These are phyloP conservation scores for Phaenicophaeus curvirostris DNA, from an alignment of 2,797 vertebrate genomes.

Conservation along the genomic window DNA sequence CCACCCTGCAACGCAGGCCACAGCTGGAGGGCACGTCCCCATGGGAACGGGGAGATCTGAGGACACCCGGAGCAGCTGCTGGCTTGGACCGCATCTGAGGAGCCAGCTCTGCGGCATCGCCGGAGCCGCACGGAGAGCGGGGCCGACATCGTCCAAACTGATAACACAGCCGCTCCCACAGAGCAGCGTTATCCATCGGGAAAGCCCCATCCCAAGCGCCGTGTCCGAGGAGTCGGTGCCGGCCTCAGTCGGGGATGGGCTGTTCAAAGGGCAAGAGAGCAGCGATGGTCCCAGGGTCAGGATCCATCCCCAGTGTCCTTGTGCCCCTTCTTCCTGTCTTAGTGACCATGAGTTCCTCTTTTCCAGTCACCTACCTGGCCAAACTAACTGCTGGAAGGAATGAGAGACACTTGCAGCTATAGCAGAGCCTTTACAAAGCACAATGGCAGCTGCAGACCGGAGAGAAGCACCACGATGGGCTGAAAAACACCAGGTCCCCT, in stretches of 20 bases:
- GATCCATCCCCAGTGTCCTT: not conserved
- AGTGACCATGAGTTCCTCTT: not conserved
- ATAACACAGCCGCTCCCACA: not conserved
- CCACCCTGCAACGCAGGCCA: not conserved
- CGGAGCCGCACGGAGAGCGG: fast-evolving
- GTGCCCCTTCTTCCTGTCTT: not conserved
- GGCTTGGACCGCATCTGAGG: not conserved
- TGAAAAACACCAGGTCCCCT: too few relatives aligned
- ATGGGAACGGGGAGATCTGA: not conserved
- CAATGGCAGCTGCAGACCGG: not conserved
- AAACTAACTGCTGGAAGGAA: not conserved
- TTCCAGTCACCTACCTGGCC: not conserved
- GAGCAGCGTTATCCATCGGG: not conserved
- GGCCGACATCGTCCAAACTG: too few relatives aligned
- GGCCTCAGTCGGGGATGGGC: not conserved
- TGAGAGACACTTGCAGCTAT: not conserved
- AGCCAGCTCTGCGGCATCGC: not conserved
- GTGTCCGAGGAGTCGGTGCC: fast-evolving
- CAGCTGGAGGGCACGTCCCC: conserved; percentile 1
- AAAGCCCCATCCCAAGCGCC: not conserved
- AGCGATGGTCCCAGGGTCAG: not conserved
- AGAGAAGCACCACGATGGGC: too few relatives aligned
- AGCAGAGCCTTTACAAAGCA: not conserved
- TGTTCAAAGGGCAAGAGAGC: not conserved
- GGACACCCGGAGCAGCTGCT: not conserved